phyloP scores from a whole-genome alignment of 1,140 invertebrate genomes.

The Paraescarpia echinospica region DNA sequence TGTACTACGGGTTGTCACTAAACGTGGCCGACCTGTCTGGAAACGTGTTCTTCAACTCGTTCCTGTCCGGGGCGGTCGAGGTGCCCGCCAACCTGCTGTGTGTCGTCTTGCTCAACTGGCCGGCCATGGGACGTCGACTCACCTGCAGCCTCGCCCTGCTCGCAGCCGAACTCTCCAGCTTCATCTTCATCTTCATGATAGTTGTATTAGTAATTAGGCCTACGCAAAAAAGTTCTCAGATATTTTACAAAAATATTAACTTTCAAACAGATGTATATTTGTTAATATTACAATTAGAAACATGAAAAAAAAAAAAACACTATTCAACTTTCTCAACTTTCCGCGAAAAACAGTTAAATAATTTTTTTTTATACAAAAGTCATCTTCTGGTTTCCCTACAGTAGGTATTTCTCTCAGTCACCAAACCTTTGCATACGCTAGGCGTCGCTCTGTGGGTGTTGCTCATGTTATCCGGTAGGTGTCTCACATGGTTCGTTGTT shows the following conservation, averaged over 20 bases:
- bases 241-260: too few species aligned
- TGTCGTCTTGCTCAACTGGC: conserved; percentile 30
- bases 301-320: too few species aligned
- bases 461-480: neutral
- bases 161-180: neutral
- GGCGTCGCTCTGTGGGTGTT: neutral
- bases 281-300: too few species aligned
- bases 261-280: too few species aligned
- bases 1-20: conserved; percentile 42
- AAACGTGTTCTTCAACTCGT: conserved; percentile 41
- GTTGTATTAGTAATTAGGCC: too few species aligned
- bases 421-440: neutral
- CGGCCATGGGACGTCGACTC: neutral
- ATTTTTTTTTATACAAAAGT: too few species aligned
- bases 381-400: too few species aligned
- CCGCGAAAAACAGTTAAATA: too few species aligned
- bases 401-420: too few species aligned
- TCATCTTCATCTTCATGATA: conserved; percentile 36
- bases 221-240: too few species aligned
- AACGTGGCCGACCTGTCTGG: conserved; percentile 36
- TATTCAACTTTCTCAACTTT: too few species aligned
- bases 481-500: neutral
- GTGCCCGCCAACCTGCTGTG: conserved; percentile 32
- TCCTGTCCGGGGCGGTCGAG: conserved; percentile 38
- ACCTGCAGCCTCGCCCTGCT: conserved; percentile 11